Evolutionary conservation across 2,797 vertebrate species (phyloP), one percentile per base, ranked within the genome.

Genomic region (Pseudomugil gertrudae): DNA sequence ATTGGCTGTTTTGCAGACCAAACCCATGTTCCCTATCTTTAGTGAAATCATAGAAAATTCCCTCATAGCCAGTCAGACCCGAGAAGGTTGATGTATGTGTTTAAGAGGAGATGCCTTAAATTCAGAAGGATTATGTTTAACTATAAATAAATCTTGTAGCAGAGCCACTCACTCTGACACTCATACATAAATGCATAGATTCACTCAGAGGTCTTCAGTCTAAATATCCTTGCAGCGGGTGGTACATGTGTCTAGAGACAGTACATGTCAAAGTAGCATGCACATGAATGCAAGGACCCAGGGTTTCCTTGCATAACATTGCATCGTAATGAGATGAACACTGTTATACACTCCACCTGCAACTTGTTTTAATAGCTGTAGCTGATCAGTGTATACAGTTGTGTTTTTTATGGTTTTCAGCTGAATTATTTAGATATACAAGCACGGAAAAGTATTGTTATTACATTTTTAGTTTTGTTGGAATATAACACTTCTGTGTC

Each of bases 131-230:
- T 74, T 72, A 79, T 87, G 78, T 58, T 74, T 51, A 76, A 60
- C 26, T 76, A 67, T 81, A 75, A 87, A 87, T 84, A 85, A 81
- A 84, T 85, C 58, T 76, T 69, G 66, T 21, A 51, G 48, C 48
- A 51, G 64, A 61, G 63, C 23, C 47, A 68, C 64, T 63, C 68
- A 72, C 9, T 63, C 61, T 45, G 27, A 43, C 56, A 62, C 24
- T 51, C 48, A 63, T 45, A 43, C 54, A 66, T 56, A 57, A 62
- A 66, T 10, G 2, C 52, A 70, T 29, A 59, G 21, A 76, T 32
- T 27, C 48, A 73, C 9, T 74, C 52, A 40, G 9, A 57, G 3
- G 23, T 43, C 14, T 27, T 26, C 23, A 15, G 48, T 27, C 24
- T 51, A 51, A 51, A 13, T 51, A 14, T 51, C 7, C 23, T 26